These are phyloP conservation scores for Porites lobata DNA, from an alignment of 92 coral and sea anemone species.

Conservation along the genomic window DNA sequence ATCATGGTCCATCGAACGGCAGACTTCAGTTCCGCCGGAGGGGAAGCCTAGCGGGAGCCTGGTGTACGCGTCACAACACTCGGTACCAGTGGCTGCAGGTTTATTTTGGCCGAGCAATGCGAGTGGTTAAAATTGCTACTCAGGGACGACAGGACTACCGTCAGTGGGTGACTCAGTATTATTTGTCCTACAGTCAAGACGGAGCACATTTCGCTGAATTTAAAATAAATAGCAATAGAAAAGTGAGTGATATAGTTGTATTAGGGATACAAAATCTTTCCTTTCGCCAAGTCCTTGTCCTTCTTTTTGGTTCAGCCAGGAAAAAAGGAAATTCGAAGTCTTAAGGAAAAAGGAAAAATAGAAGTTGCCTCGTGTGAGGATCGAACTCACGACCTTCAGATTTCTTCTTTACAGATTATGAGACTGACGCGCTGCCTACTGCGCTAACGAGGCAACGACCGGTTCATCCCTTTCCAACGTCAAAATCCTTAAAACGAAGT, in stretches of 20 bases:
- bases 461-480: rapidly evolving
- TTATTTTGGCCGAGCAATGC: constrained; percentile 68
- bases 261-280: background rate
- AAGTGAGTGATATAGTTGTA: constrained; percentile 20
- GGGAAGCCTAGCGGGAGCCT: constrained; percentile 59
- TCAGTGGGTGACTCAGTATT: constrained; percentile 77
- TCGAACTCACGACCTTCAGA: constrained; percentile 99
- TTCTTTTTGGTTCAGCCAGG: too few relatives aligned
- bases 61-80: constrained; percentile 72
- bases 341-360: background rate
- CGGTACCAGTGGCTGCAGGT: constrained; percentile 84
- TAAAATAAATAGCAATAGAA: constrained; percentile 58
- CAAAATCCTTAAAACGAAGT: background rate
- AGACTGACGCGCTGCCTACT: constrained; percentile 78
- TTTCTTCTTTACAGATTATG: constrained; percentile 53
- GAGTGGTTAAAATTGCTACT: constrained; percentile 72
- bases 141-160: constrained; percentile 66
- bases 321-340: too few relatives aligned
- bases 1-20: constrained; percentile 55
- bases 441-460: constrained; percentile 66
- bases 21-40: constrained; percentile 44
- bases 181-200: constrained; percentile 74
- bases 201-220: constrained; percentile 71
- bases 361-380: constrained; percentile 95
- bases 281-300: too few relatives aligned